phyloP scores from a whole-genome alignment of 2,888 invertebrate genomes.

The Poecilus cupreus region DNA sequence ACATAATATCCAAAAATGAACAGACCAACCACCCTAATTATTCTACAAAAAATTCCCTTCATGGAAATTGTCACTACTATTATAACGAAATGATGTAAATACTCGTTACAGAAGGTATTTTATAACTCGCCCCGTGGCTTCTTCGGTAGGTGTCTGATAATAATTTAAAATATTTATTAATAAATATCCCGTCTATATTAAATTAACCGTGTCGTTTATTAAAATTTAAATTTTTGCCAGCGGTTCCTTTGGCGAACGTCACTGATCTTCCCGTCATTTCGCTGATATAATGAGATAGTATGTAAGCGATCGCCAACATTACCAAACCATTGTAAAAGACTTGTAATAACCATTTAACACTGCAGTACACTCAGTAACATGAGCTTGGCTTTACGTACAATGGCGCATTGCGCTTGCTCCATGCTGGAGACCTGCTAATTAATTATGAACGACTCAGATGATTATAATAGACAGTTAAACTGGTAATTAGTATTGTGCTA shows the following conservation, averaged over 20 bases:
- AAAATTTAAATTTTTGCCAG: no score
- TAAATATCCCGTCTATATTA: no score
- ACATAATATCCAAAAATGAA: no score
- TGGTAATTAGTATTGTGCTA: slow-evolving; percentile 41
- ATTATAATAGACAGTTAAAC: slow-evolving; percentile 47
- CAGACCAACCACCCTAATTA: no score
- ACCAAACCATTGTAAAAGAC: slow-evolving; percentile 32
- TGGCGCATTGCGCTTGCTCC: not conserved
- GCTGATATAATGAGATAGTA: slow-evolving; percentile 7
- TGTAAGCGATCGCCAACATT: slow-evolving; percentile 5
- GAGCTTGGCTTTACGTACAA: not conserved
- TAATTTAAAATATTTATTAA: no score
- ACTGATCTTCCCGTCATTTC: not conserved
- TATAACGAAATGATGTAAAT: no score
- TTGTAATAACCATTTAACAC: slow-evolving; percentile 46
- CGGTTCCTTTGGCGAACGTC: not conserved
- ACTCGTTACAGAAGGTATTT: no score
- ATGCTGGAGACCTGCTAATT: slow-evolving; percentile 23
- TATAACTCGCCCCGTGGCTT: no score
- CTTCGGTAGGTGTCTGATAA: no score
- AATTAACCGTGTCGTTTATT: no score
- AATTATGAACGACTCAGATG: slow-evolving; percentile 47
- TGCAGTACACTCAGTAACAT: slow-evolving; percentile 5
- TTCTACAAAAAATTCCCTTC: no score
- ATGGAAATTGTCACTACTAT: no score